Base-by-base conservation (phyloP, 2,113 vertebrate genomes). In the Coryphaenoides rupestris region DNA sequence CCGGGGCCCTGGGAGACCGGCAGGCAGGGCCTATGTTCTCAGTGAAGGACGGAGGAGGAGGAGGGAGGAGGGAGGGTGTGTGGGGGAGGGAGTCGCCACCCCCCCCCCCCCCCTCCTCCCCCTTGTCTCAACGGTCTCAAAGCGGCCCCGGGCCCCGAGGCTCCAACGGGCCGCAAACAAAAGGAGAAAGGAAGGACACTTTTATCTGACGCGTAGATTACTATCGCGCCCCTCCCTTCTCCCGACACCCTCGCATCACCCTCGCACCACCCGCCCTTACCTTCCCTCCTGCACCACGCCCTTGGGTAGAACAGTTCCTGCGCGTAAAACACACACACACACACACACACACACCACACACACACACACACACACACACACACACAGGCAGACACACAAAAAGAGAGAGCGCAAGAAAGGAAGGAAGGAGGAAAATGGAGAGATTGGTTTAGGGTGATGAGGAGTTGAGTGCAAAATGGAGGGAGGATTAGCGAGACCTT, bases 61-160 rank as follows among this genome's bases (percentile, higher is more conserved):
- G 50, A 28, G 26, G n/a, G n/a, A n/a, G n/a, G n/a, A n/a, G n/a
- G n/a, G n/a, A n/a, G n/a, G n/a, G n/a, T n/a, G n/a, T n/a, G n/a
- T n/a, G n/a, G n/a, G n/a, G n/a, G n/a, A n/a, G n/a, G n/a, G n/a
- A n/a, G n/a, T n/a, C n/a, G 40, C 40, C 40, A 12, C 13, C 13
- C 40, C 13, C 40, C 40, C 13, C 13, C 40, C 13, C 13, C 40
- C 13, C 40, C 79, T 63, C 5, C 62, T 74, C 68, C 74, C 65
- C 55, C 26, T 28, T 6, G 86, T 90, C 92, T 92, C 92, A 91
- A 92, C 57, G 93, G 87, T 93, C 86, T 93, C 90, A 93, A 91
- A 90, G 89, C 92, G 93, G 91, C 93, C 94, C 93, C 92, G 93
- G 91, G 93, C 94, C 93, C 93, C 87, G 85, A 92, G 91, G 91